Percentiles rank a stretch among this genome's conserved stretches.
Conservation (phyloP, 2,888 invertebrate genomes). For the Heteromyza rotundicornis region DNA sequence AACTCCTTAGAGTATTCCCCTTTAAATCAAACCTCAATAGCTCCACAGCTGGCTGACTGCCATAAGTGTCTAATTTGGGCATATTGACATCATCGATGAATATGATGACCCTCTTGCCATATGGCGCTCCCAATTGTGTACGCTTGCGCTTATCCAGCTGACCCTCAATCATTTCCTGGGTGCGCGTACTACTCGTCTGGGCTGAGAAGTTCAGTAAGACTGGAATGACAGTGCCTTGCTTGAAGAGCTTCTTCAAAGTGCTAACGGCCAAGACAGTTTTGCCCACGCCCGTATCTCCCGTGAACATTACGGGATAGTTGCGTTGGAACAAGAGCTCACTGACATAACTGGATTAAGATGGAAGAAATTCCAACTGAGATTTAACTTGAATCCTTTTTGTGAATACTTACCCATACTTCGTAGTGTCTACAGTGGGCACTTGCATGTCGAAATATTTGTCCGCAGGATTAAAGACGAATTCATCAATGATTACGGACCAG, state of each 20-base stretch:
- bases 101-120: slow-evolving; percentile 81
- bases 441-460: slow-evolving; percentile 87
- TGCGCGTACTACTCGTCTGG: slow-evolving; percentile 84
- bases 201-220: slow-evolving; percentile 88
- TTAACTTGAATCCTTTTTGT: no score
- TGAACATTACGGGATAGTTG: slow-evolving; percentile 81
- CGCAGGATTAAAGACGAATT: slow-evolving; percentile 73
- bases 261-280: slow-evolving; percentile 86
- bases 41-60: slow-evolving; percentile 91
- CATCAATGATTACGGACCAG: slow-evolving; percentile 81
- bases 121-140: slow-evolving; percentile 80
- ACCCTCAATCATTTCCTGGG: slow-evolving; percentile 82
- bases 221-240: slow-evolving; percentile 73
- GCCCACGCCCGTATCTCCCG: slow-evolving; percentile 91
- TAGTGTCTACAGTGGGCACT: slow-evolving; percentile 90
- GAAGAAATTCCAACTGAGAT: no score
- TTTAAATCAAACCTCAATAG: slow-evolving; percentile 72
- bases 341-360: slow-evolving; percentile 51
- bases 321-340: slow-evolving; percentile 73
- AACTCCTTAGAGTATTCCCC: no score
- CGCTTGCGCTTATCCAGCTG: slow-evolving; percentile 84
- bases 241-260: slow-evolving; percentile 70
- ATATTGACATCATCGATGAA: slow-evolving; percentile 94
- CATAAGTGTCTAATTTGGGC: slow-evolving; percentile 86
- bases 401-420: slow-evolving; percentile 74